Conservation (phyloP, 2,797 vertebrate species). For the Phalloptychus januarius region DNA sequence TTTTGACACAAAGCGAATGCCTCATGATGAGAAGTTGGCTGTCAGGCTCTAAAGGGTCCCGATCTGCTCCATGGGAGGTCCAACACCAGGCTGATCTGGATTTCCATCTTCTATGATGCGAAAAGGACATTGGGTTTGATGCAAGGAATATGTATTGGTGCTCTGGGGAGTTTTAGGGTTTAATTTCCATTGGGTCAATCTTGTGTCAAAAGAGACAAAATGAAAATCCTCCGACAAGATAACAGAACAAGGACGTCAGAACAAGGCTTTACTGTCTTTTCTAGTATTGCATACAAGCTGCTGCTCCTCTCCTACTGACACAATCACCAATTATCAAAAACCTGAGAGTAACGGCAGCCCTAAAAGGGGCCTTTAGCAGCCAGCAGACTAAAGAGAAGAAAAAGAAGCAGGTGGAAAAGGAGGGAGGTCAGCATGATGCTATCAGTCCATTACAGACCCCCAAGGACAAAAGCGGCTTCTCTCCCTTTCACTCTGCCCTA, state of each 20-base stretch:
- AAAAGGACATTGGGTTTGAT: constrained; percentile 26
- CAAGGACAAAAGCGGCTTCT: constrained; percentile 71
- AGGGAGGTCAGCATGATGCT: constrained; percentile 75
- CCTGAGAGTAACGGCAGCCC: constrained; percentile 66
- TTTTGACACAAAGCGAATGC: constrained; percentile 81
- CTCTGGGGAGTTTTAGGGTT: constrained; percentile 20
- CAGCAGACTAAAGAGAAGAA: constrained; percentile 54
- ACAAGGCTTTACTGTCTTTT: constrained; percentile 53
- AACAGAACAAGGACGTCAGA: constrained; percentile 39
- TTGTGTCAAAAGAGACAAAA: constrained; percentile 29
- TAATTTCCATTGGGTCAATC: constrained; percentile 20
- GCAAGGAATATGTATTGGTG: constrained; percentile 24
- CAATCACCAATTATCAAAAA: constrained; percentile 54
- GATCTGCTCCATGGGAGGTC: constrained; percentile 71
- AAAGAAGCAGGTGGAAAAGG: constrained; percentile 58
- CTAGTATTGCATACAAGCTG: constrained; percentile 53
- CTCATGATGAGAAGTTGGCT: constrained; percentile 68
- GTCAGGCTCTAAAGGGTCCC: constrained; percentile 63
- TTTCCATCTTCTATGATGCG: constrained; percentile 27
- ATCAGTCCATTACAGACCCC: constrained; percentile 79
- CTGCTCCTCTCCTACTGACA: constrained; percentile 43
- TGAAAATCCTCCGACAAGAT: constrained; percentile 33
- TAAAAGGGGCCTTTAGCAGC: constrained; percentile 67
- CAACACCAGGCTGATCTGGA: constrained; percentile 51
- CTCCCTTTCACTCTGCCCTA: constrained; percentile 73